Evolutionary conservation across 2,888 invertebrate species (phyloP), one percentile per base, ranked within the genome.

Genomic region (Thumatha senex): DNA sequence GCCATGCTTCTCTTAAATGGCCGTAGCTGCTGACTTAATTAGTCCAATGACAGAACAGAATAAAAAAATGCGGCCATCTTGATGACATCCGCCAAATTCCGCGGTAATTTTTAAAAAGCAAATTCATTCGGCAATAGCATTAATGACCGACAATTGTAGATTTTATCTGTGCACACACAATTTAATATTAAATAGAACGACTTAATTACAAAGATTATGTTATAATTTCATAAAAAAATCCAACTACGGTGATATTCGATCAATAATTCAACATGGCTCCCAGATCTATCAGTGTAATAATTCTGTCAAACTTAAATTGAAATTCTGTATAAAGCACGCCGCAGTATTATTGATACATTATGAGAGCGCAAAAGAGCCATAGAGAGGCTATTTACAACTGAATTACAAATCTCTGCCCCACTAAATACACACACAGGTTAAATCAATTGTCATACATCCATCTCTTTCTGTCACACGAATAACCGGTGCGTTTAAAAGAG

Each of bases 291-390:
- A 85, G 84, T 84, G 84, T 86, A 89, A 91, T 91, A 91, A 89
- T 89, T 82, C 89, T 87, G 89, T 91, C 90, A 89, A 85, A 83
- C 68, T 84, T 82, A 84, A 91, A 90, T 90, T 89, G 89, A 85
- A 88, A 87, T 89, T 89, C 89, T 76, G 80, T 76, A 77, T 74
- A 79, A 82, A 84, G 82, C 77, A 60, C 48, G 70, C 72, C 73
- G 76, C 80, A 75, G 71, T 84, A 85, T 84, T 90, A 90, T 91
- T 90, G 89, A 91, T 89, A 91, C 90, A 90, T 90, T 91, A 91
- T 80, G 83, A 80, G 64, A 70, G 51, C 79, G 85, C 84, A 72
- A 88, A 87, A 89, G 88, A 88, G 85, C 84, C 82, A 80, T 86
- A 82, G 70, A 82, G 70, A 77, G 53, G 75, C 84, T 84, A 89